Evolutionary conservation across 1,140 invertebrate genomes (phyloP), one percentile per base, ranked within the genome.

Genomic region (Drosophila carrolli): DNA sequence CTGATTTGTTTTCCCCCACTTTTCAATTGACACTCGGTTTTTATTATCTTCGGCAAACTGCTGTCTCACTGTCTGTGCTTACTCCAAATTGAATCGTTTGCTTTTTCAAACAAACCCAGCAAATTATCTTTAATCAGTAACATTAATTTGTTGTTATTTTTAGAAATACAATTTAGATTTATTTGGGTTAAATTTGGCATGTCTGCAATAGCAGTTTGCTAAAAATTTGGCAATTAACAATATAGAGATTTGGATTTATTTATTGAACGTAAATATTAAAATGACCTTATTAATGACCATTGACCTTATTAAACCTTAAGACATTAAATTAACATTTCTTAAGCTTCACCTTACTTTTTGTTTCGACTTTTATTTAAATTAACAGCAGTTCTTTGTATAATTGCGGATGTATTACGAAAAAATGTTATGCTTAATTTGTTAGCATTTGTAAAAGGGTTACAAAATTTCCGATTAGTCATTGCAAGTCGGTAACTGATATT

Each of bases 1-100:
- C 29, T 71, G 67, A 71, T 71, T 71, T 71, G 38, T 48, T 29
- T 71, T 14, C 13, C 43, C 50, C 5, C 63, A 70, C 50, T 41
- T 48, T 70, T 71, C 43, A 44, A 56, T n/a, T 48, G 50, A n/a
- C 27, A 71, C 63, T 71, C 43, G 48, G 38, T 19, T 56, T 48
- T 47, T 35, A 71, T 56, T 13, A 70, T 70, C 48, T 32, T 1
- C 14, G 14, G 3, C 35, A 57, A 71, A 58, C 19, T 50, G 67
- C 63, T 71, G 51, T 58, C 51, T 71, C 66, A 71, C 47, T 53
- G 65, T 43, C 65, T 53, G 46, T 66, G 61, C 60, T 60, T 71
- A 48, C 37, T 41, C 43, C 43, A 32, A 71, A 71, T 41, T 57
- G 38, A 7, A n/a, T 55, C 40, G 29, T 37, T 63, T 46, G 32